Percentiles rank a stretch among this genome's conserved stretches.
Conservation (phyloP, 2,888 invertebrate species). For the Bembecia ichneumoniformis region DNA sequence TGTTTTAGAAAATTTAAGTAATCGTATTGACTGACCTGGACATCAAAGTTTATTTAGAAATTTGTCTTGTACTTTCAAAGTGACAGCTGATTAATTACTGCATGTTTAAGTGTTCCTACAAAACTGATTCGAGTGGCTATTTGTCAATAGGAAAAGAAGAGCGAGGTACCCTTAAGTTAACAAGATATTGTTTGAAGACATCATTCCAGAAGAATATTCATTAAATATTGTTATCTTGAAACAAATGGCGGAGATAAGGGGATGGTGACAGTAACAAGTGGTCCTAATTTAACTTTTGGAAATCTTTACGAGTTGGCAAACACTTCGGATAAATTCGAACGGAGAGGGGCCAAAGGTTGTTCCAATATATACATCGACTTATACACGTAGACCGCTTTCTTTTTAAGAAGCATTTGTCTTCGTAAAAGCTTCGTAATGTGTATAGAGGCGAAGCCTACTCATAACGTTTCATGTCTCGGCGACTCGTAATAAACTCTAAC, state of each 20-base stretch:
- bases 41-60: no score
- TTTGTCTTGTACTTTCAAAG: no score
- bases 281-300: conserved; percentile 49
- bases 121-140: no score
- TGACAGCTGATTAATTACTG: no score
- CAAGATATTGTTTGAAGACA: neutral
- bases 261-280: conserved; percentile 43
- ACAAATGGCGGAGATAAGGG: conserved; percentile 36
- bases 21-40: no score
- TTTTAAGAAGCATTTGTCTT: no score
- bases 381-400: neutral
- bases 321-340: conserved; percentile 1
- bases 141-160: no score
- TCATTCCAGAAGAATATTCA: conserved; percentile 12
- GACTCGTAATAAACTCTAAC: neutral
- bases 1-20: no score
- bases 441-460: no score
- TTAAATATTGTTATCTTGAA: conserved; percentile 35
- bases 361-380: neutral
- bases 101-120: no score
- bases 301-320: conserved; percentile 36
- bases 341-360: neutral
- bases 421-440: no score
- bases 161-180: neutral
- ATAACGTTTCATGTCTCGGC: no score